Conservation (phyloP, 2,888 invertebrate species). For the Lymantria dispar region DNA sequence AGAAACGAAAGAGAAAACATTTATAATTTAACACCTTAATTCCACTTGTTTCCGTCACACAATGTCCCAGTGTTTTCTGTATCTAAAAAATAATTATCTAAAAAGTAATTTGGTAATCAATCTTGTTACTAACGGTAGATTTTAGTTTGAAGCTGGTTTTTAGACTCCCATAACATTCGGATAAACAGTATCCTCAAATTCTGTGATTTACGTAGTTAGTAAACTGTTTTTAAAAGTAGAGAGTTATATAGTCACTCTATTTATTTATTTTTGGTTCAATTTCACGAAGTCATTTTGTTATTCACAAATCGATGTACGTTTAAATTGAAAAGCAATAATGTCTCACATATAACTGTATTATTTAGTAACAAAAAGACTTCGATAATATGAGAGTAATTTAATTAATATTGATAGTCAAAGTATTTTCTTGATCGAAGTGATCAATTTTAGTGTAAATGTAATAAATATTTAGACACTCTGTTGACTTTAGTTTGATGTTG, state of each 20-base stretch:
- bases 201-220: slow-evolving; percentile 51
- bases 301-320: too few relatives aligned
- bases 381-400: background rate
- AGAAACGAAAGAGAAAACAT: too few relatives aligned
- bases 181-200: slow-evolving; percentile 42
- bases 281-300: too few relatives aligned
- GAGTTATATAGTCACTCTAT: slow-evolving; percentile 38
- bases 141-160: slow-evolving; percentile 1
- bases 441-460: slow-evolving; percentile 12
- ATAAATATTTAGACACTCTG: slow-evolving; percentile 24
- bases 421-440: background rate
- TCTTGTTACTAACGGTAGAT: background rate
- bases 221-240: slow-evolving; percentile 33
- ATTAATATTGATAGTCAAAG: slow-evolving; percentile 1
- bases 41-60: too few relatives aligned
- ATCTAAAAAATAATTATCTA: too few relatives aligned
- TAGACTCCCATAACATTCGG: slow-evolving; percentile 11
- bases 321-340: too few relatives aligned
- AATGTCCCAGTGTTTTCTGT: too few relatives aligned
- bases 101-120: too few relatives aligned
- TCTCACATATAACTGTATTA: too few relatives aligned
- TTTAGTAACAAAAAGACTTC: too few relatives aligned
- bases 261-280: too few relatives aligned
- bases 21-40: too few relatives aligned
- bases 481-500: slow-evolving; percentile 28